Conservation (phyloP, 2,888 invertebrate genomes). For the Drosophila vallismaia region DNA sequence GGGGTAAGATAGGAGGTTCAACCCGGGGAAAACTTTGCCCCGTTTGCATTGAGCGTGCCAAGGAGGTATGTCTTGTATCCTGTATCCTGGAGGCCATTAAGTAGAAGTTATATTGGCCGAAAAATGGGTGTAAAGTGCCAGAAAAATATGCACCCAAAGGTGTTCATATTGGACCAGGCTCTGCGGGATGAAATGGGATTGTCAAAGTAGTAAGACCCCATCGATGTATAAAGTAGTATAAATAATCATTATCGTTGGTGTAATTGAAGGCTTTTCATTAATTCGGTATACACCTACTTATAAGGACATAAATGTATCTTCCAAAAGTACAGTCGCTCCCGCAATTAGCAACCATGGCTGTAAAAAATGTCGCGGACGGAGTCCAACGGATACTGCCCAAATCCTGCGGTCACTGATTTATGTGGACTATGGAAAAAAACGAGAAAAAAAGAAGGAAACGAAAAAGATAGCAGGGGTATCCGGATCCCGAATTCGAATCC, state of each 20-base stretch:
- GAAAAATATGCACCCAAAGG: constrained; percentile 57
- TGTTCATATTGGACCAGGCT: constrained; percentile 63
- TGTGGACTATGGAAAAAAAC: constrained; percentile 12
- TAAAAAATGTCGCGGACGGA: constrained; percentile 24
- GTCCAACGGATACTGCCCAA: constrained; percentile 16
- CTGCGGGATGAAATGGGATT: neutral
- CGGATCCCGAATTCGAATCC: constrained; percentile 4
- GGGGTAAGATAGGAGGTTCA: constrained; percentile 7
- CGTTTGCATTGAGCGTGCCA: constrained; percentile 74
- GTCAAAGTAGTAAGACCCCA: too few species aligned
- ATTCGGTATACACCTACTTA: too few species aligned
- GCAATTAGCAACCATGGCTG: constrained; percentile 4
- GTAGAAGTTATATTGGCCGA: constrained; percentile 67
- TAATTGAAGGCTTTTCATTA: neutral
- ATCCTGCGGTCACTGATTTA: constrained; percentile 64
- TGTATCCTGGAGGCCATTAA: constrained; percentile 55
- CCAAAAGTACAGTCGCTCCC: neutral
- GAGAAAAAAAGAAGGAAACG: neutral
- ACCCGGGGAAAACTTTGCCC: constrained; percentile 47
- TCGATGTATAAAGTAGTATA: too few species aligned
- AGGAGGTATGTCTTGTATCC: constrained; percentile 49
- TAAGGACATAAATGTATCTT: neutral
- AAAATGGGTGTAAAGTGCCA: constrained; percentile 59
- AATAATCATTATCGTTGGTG: neutral
- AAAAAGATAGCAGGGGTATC: neutral